Evolutionary conservation across 2,797 vertebrate genomes (phyloP).

Genomic region (Trachops cirrhosus): DNA sequence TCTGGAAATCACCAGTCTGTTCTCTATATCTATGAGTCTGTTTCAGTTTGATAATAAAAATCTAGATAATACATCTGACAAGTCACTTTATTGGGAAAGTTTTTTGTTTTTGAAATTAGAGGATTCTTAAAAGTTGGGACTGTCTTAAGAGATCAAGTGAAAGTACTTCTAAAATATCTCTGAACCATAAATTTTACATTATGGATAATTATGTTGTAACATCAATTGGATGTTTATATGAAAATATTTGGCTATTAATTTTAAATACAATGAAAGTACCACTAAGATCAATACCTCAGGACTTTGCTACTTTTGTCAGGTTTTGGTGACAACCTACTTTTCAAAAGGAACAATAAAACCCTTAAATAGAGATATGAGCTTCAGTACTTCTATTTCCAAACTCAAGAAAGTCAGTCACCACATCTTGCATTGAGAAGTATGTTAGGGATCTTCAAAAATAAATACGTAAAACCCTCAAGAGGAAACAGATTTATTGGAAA

Average conservation of each 20-base stretch:
- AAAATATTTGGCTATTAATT: neutral
- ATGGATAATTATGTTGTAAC: neutral
- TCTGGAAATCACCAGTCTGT: neutral
- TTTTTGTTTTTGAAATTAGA: neutral
- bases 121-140: neutral
- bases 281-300: neutral
- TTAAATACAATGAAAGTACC: neutral
- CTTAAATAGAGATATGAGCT: neutral
- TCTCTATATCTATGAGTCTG: neutral
- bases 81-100: neutral
- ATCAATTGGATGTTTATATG: neutral
- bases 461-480: neutral
- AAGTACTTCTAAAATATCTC: neutral
- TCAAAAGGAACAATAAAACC: neutral
- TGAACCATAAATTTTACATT: neutral
- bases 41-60: neutral
- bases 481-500: neutral
- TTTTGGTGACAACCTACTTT: neutral
- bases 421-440: neutral
- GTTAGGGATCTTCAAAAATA: neutral
- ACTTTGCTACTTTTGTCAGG: neutral
- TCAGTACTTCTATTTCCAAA: neutral
- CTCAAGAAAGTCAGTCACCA: neutral
- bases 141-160: neutral
- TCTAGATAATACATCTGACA: neutral